Percentiles rank a stretch among this genome's conserved stretches.
These are phyloP conservation scores for Phalera bucephala DNA, from an alignment of 2,888 invertebrate genomes.

Conservation along the genomic window DNA sequence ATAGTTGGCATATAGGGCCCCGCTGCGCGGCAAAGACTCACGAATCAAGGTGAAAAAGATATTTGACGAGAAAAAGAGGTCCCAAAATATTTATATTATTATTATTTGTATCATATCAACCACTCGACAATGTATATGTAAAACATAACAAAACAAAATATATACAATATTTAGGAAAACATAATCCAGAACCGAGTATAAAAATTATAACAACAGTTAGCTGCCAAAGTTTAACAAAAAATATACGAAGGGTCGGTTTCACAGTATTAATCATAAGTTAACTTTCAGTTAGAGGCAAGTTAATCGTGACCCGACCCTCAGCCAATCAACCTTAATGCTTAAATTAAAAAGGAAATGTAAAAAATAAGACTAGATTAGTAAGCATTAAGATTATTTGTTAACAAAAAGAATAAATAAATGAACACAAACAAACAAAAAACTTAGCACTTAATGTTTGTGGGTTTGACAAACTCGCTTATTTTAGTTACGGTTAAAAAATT, in stretches of 20 bases:
- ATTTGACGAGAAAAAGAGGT: too few species aligned
- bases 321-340: constrained; percentile 32
- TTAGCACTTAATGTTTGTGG: constrained; percentile 8
- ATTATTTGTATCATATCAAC: too few species aligned
- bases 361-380: constrained; percentile 53
- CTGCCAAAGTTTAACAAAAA: constrained; percentile 13
- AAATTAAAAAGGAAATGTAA: constrained; percentile 18
- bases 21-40: too few species aligned
- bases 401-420: constrained; percentile 26
- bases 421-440: constrained; percentile 18
- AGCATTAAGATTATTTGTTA: constrained; percentile 39
- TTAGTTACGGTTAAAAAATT: neutral
- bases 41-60: too few species aligned
- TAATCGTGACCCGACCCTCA: constrained; percentile 13
- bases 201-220: constrained; percentile 2
- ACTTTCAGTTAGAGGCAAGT: constrained; percentile 14
- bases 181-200: neutral
- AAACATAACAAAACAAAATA: constrained; percentile 8
- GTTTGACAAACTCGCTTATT: constrained; percentile 13
- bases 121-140: too few species aligned
- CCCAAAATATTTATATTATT: too few species aligned
- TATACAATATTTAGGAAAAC: constrained; percentile 14
- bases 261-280: constrained; percentile 6
- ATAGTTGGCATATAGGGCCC: too few species aligned
- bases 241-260: constrained; percentile 5